Evolutionary conservation across 2,797 vertebrate species (phyloP).

Genomic region (Threskiornis aethiopicus): DNA sequence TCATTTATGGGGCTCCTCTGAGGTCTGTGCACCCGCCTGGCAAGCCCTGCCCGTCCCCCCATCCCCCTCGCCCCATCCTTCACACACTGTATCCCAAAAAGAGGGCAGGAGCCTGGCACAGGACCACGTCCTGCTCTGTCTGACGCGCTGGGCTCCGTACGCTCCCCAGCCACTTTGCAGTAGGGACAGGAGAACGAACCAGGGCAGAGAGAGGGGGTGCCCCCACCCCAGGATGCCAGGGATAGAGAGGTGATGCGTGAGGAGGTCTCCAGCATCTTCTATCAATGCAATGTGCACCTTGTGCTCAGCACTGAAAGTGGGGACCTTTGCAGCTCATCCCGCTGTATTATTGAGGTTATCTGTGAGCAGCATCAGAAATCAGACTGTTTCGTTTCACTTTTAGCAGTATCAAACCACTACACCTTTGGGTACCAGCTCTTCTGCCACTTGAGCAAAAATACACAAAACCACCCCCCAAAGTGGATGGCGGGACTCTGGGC

Average conservation of each 20-base stretch:
- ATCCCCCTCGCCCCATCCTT: background rate
- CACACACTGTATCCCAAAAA: background rate
- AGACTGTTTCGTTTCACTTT: background rate
- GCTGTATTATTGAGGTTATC: background rate
- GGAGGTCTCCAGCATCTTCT: background rate
- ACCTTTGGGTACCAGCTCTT: background rate
- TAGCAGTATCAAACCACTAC: background rate
- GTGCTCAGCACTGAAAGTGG: fast-evolving
- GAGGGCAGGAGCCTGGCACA: background rate
- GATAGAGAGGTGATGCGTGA: background rate
- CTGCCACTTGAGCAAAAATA: background rate
- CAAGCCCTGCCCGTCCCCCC: background rate
- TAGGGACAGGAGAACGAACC: fast-evolving
- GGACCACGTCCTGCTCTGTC: background rate
- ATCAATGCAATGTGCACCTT: fast-evolving
- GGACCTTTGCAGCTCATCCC: background rate
- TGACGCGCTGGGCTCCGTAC: fast-evolving
- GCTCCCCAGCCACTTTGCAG: background rate
- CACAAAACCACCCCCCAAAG: background rate
- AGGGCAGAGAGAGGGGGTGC: background rate
- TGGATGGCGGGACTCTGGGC: background rate
- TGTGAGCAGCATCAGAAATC: background rate
- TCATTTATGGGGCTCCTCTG: background rate
- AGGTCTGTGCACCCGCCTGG: background rate
- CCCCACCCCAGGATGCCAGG: background rate